A percentile compares a stretch with the other conserved stretches of the same genome.
Conservation (phyloP, 2,888 invertebrate species). For the Watsonalla binaria region DNA sequence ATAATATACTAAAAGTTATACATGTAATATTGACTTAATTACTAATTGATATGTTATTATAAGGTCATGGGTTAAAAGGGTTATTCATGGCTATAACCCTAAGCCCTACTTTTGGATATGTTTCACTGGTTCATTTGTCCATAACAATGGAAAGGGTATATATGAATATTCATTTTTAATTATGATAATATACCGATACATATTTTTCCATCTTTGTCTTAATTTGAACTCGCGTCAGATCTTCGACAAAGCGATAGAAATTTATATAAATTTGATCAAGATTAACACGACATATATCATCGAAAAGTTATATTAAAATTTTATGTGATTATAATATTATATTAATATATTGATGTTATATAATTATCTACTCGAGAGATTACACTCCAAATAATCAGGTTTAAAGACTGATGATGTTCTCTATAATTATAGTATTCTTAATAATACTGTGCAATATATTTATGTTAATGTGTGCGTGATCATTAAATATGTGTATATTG, state of each 20-base stretch:
- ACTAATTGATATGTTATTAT: slow-evolving; percentile 56
- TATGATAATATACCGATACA: slow-evolving; percentile 7
- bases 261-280: slow-evolving; percentile 11
- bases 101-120: slow-evolving; percentile 49
- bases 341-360: not conserved
- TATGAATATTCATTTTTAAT: slow-evolving; percentile 7
- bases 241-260: slow-evolving; percentile 22
- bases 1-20: slow-evolving; percentile 22
- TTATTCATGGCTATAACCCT: slow-evolving; percentile 12
- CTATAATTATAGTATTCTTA: slow-evolving; percentile 17
- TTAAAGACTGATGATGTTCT: slow-evolving; percentile 46
- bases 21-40: slow-evolving; percentile 38
- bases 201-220: slow-evolving; percentile 5
- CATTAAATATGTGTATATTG: slow-evolving; percentile 15
- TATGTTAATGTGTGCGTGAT: slow-evolving; percentile 12
- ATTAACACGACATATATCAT: slow-evolving; percentile 37
- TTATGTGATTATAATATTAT: no score
- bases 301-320: slow-evolving; percentile 20
- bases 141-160: not conserved
- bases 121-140: slow-evolving; percentile 50
- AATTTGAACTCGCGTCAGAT: slow-evolving; percentile 63
- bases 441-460: slow-evolving; percentile 19
- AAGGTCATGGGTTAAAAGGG: slow-evolving; percentile 39
- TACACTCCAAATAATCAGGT: slow-evolving; percentile 53
- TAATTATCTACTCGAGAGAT: slow-evolving; percentile 24